phyloP scores from a whole-genome alignment of 2,888 invertebrate genomes.

The Tribolium freemani region DNA sequence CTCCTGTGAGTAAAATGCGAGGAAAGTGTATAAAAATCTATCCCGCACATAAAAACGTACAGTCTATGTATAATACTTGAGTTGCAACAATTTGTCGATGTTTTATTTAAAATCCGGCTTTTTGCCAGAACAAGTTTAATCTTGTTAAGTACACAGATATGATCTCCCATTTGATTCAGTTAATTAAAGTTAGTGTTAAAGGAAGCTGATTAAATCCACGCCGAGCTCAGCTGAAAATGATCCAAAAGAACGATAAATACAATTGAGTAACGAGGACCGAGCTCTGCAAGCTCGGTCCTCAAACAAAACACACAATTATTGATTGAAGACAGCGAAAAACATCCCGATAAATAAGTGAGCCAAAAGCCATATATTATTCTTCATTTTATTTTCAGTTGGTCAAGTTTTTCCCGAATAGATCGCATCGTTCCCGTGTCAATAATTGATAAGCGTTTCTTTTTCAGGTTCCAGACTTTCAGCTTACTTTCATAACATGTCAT shows the following conservation, averaged over 20 bases:
- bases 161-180: neutral
- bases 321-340: neutral
- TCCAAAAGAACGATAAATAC: neutral
- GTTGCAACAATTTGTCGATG: neutral
- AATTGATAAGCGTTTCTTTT: slow-evolving; percentile 22
- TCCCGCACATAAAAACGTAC: slow-evolving; percentile 8
- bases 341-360: neutral
- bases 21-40: slow-evolving; percentile 5
- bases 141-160: neutral
- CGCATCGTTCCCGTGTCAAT: slow-evolving; percentile 15
- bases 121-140: neutral
- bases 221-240: neutral
- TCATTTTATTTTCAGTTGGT: slow-evolving; percentile 13
- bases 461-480: slow-evolving; percentile 24
- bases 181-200: neutral
- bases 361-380: slow-evolving; percentile 14
- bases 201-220: neutral
- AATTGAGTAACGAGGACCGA: too few species aligned
- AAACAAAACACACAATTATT: too few species aligned
- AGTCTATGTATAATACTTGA: neutral
- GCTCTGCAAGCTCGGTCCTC: too few species aligned
- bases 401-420: neutral
- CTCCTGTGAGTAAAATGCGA: slow-evolving; percentile 9
- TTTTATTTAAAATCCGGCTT: neutral
- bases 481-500: slow-evolving; percentile 31